Evolutionary conservation across 2,113 vertebrate species (phyloP), one percentile per base, ranked within the genome.

Genomic region (Lophius piscatorius): DNA sequence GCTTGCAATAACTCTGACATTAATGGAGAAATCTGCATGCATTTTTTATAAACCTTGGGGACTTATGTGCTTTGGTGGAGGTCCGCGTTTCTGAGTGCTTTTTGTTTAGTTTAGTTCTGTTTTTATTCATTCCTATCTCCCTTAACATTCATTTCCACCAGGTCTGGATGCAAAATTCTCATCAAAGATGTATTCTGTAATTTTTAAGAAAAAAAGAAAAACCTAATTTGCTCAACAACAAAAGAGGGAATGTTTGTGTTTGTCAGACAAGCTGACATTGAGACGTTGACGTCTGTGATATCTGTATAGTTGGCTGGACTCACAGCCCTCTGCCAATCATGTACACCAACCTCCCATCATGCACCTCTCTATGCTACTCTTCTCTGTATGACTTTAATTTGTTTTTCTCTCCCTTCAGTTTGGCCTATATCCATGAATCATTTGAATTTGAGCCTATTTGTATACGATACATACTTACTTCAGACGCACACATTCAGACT

Each of bases 281-380:
- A 57, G 17, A 42, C 1, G 3, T 45, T 0, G 40, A 38, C 17
- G 44, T 78, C 42, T 62, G 41, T 17, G 28, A 22, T 74, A 42
- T 51, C 50, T 36, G 46, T 28, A 24, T 42, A 56, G 18, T 59
- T 77, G 70, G 46, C 47, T 39, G 21, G n/a, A 40, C 45, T 58
- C 46, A 63, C 58, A 54, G 46, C 20, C 31, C 33, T 63, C 63
- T 49, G 62, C 23, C 26, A 24, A 63, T 17, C 39, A 54, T 63
- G 28, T 36, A 39, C 45, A 75, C 58, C 62, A 74, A 4, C 38
- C 45, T 72, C 70, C 65, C 61, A 69, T 76, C 62, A 71, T 78
- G 58, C 76, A 64, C 66, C 33, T 50, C 50, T 71, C 44, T 41
- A 12, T 17, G 21, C 44, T 60, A 56, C 22, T 56, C 28, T 69